phyloP scores from a whole-genome alignment of 2,888 invertebrate species.

The Halictus ligatus region DNA sequence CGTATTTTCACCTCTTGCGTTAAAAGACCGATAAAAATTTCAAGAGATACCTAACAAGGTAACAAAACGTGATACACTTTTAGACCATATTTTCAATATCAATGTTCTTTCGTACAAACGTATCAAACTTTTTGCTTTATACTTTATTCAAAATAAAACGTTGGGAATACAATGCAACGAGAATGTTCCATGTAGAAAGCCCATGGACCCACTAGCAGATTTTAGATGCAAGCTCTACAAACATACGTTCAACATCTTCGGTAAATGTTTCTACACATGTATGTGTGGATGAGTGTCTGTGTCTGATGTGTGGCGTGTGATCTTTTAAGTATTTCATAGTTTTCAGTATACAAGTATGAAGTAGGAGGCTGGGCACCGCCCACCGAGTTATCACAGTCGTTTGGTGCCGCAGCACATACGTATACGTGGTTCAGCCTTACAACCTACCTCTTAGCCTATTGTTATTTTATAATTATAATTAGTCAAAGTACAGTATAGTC shows the following conservation, averaged over 20 bases:
- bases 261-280: slow-evolving; percentile 70
- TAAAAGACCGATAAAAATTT: neutral
- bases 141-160: neutral
- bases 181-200: slow-evolving; percentile 24
- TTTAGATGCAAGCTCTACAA: slow-evolving; percentile 65
- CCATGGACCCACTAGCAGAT: slow-evolving; percentile 29
- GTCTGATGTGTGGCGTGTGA: slow-evolving; percentile 13
- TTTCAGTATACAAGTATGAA: slow-evolving; percentile 83
- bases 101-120: neutral
- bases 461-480: slow-evolving; percentile 63
- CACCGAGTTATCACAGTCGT: slow-evolving; percentile 85
- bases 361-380: slow-evolving; percentile 85
- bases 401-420: slow-evolving; percentile 85
- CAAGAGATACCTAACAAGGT: neutral
- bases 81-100: slow-evolving; percentile 4
- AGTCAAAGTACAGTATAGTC: slow-evolving; percentile 73
- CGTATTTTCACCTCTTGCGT: neutral
- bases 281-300: slow-evolving; percentile 30
- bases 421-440: slow-evolving; percentile 85
- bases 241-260: slow-evolving; percentile 73
- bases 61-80: neutral
- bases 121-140: neutral
- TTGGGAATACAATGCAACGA: slow-evolving; percentile 1
- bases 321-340: slow-evolving; percentile 71
- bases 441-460: slow-evolving; percentile 81